Evolutionary conservation across 2,888 invertebrate genomes (phyloP), one percentile per base, ranked within the genome.

Genomic region (Tryphoninae sp.): DNA sequence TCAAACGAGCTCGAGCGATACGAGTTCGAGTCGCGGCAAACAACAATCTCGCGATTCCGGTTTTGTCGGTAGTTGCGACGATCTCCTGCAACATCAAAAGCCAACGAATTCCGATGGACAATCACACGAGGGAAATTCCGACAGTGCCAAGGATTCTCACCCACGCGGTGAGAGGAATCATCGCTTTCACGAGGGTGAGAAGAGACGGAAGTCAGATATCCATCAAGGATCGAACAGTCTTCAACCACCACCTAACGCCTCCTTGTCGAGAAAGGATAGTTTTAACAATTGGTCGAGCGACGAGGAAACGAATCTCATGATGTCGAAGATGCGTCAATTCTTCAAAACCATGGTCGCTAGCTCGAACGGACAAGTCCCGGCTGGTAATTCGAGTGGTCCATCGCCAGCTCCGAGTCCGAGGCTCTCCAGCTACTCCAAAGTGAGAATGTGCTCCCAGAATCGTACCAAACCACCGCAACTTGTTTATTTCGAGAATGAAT

Each of bases 211-310:
- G 16, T 79, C 82, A 6, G 82, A 82, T 7, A 40, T 80, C n/a
- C 68, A 82, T 19, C 81, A 84, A 1, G 76, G 82, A 22, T 83
- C 81, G 68, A 64, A 82, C 51, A 83, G 76, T 23, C 93, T 94
- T 1, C 93, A 94, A 53, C 94, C 94, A 11, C 93, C 94, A 71
- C 93, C 93, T 68, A 93, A 92, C 86, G 90, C 91, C 7, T 94
- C 95, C 13, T 92, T 97, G 40, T 95, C 95, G 51, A 94, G 97
- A 83, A 97, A 97, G 92, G 97, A 97, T 91, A 97, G 97, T 90
- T 97, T 97, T 92, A 97, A 97, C 90, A 97, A 97, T 89, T 98
- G 97, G 97, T 97, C 97, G 84, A 97, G 97, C 2, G 97, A 98
- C 89, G 98, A 98, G 90, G 98, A 98, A 92, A 98, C 97, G 2